These are phyloP conservation scores for Eriocheir sinensis DNA, from an alignment of 1,140 invertebrate genomes.

Conservation along the genomic window DNA sequence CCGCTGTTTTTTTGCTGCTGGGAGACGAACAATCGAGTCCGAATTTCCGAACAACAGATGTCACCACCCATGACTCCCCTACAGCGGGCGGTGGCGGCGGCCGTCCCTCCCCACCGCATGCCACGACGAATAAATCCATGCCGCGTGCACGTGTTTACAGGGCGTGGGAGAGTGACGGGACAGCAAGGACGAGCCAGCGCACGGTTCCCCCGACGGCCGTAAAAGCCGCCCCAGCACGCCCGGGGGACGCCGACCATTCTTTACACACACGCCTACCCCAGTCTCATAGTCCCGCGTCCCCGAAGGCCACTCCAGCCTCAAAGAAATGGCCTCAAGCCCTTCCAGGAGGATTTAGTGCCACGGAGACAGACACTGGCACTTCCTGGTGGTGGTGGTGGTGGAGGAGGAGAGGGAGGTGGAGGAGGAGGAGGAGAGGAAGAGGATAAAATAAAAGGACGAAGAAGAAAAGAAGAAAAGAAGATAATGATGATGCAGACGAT, in stretches of 20 bases:
- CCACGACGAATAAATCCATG: slow-evolving; percentile 51
- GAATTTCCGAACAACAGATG: background rate
- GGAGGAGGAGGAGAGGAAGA: background rate
- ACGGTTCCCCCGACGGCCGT: background rate
- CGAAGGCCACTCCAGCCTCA: slow-evolving; percentile 48
- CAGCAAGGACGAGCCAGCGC: background rate
- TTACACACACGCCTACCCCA: slow-evolving; percentile 58
- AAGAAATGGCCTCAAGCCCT: slow-evolving; percentile 49
- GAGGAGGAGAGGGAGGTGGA: background rate
- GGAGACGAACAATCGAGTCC: too few relatives aligned
- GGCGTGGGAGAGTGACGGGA: background rate
- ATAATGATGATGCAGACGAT: background rate
- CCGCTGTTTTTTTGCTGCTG: too few relatives aligned
- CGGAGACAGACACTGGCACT: slow-evolving; percentile 25
- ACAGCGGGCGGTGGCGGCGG: background rate
- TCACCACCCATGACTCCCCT: background rate
- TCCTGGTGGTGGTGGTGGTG: background rate
- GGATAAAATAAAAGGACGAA: background rate
- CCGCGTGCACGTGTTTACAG: slow-evolving; percentile 43
- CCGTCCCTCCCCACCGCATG: background rate
- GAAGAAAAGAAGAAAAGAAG: background rate
- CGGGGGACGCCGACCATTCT: slow-evolving; percentile 52
- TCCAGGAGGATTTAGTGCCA: slow-evolving; percentile 54
- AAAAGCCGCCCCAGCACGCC: slow-evolving; percentile 18
- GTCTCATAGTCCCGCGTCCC: slow-evolving; percentile 60